These are phyloP conservation scores for Hozukius guyotensis DNA, from an alignment of 2,797 vertebrate genomes.

Conservation along the genomic window DNA sequence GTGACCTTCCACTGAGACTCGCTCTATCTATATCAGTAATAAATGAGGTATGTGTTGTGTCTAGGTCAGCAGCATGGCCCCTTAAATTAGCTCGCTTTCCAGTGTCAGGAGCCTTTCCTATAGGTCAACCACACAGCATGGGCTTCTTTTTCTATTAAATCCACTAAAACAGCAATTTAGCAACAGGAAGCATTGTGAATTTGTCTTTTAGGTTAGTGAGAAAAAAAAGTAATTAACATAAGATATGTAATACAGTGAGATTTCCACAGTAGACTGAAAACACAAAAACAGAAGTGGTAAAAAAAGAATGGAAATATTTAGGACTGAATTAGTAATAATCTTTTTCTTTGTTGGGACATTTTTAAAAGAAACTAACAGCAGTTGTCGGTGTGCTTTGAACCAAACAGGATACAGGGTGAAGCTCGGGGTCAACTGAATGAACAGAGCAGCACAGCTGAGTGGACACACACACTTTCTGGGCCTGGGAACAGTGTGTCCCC, in stretches of 20 bases:
- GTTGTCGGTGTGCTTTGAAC: slow-evolving; percentile 1
- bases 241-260: neutral
- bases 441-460: slow-evolving; percentile 32
- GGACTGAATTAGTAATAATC: neutral
- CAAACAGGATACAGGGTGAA: slow-evolving; percentile 70
- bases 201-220: neutral
- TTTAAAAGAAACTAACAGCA: slow-evolving; percentile 2
- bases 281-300: neutral
- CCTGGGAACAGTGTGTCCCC: slow-evolving; percentile 54
- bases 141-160: slow-evolving; percentile 6
- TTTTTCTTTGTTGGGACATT: neutral
- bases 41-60: slow-evolving; percentile 74
- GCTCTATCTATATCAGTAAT: slow-evolving; percentile 77
- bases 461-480: slow-evolving; percentile 22
- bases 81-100: slow-evolving; percentile 77
- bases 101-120: slow-evolving; percentile 54
- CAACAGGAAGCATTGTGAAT: neutral
- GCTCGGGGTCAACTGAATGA: slow-evolving; percentile 48
- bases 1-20: slow-evolving; percentile 46
- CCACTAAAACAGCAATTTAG: neutral
- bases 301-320: neutral
- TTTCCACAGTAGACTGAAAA: neutral
- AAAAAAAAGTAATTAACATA: too few relatives aligned
- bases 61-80: slow-evolving; percentile 70
- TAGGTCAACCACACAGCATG: slow-evolving; percentile 53